Evolutionary conservation across 2,888 invertebrate species (phyloP), one percentile per base, ranked within the genome.

Genomic region (Keiferia lycopersicella): DNA sequence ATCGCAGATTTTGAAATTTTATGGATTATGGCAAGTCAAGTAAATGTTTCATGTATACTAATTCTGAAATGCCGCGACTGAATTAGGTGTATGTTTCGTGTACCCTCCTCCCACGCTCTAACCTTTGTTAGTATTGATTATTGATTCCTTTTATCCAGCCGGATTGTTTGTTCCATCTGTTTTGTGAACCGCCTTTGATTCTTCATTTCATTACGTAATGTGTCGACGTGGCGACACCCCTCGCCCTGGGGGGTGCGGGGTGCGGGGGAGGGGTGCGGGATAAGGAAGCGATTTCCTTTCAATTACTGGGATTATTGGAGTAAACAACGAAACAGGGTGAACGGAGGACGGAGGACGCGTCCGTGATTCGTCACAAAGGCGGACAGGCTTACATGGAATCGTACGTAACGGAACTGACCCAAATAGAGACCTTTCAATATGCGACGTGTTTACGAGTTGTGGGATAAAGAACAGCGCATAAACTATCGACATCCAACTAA

Each of bases 281-380:
- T 34, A 34, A 14, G 51, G 56, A 59, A 38, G 22, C 45, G 59
- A 59, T 59, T 64, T 59, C 63, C 63, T 64, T 59, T 59, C 63
- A 64, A 64, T 64, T 64, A 64, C 50, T 10, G 59, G 59, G 45
- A 59, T 64, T 59, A 64, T 63, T 34, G 50, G 59, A 58, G 57
- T 59, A 38, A 59, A 51, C 63, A 63, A 58, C 51, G 39, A 63
- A 58, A 51, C 48, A 34, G 39, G 18, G 20, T 41, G 45, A 16
- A 12, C 30, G 56, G 34, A 4, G 34, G 34, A 34, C 26, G 8
- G n/a, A 30, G 30, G 56, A 56, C 56, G 56, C 16, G 22, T 51
- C 20, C 51, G 18, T 20, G 51, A 22, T 51, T 51, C 10, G 18
- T 51, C 20, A 0, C 12, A 20, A 22, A 12, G 10, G 3, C 51